phyloP scores from a whole-genome alignment of 2,113 vertebrate genomes.

The Ondatra zibethicus region DNA sequence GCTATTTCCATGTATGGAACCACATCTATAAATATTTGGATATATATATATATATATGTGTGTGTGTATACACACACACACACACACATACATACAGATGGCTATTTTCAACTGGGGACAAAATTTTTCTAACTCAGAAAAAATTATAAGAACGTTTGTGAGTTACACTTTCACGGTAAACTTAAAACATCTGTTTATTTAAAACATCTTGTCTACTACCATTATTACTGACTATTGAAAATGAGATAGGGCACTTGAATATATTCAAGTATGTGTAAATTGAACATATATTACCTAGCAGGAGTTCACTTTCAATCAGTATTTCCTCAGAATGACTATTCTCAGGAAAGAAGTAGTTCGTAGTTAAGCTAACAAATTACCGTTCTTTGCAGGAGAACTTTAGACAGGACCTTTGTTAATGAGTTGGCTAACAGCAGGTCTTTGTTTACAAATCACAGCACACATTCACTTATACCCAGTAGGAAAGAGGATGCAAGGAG shows the following conservation, averaged over 20 bases:
- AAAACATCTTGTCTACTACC: conserved; percentile 34
- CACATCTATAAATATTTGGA: neutral
- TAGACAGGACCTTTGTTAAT: conserved; percentile 55
- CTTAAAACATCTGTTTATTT: conserved; percentile 43
- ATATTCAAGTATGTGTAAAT: conserved; percentile 51
- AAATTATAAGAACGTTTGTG: conserved; percentile 30
- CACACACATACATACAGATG: neutral
- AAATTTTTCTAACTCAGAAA: conserved; percentile 21
- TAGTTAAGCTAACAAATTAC: conserved; percentile 49
- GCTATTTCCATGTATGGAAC: neutral
- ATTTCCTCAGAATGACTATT: conserved; percentile 65
- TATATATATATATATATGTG: neutral
- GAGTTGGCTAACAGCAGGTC: conserved; percentile 55
- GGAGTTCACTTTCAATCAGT: conserved; percentile 56
- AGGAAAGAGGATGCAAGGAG: neutral
- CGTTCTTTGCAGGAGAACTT: conserved; percentile 45
- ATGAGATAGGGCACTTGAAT: conserved; percentile 23
- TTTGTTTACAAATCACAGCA: conserved; percentile 40
- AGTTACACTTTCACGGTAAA: conserved; percentile 10
- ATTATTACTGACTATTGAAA: conserved; percentile 44
- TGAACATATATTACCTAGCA: conserved; percentile 58
- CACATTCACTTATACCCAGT: conserved; percentile 5
- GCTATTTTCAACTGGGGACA: neutral
- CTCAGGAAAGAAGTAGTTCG: conserved; percentile 55
- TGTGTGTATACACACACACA: too few relatives aligned